These are phyloP conservation scores for Timandra comae DNA, from an alignment of 2,888 invertebrate genomes.

Conservation along the genomic window DNA sequence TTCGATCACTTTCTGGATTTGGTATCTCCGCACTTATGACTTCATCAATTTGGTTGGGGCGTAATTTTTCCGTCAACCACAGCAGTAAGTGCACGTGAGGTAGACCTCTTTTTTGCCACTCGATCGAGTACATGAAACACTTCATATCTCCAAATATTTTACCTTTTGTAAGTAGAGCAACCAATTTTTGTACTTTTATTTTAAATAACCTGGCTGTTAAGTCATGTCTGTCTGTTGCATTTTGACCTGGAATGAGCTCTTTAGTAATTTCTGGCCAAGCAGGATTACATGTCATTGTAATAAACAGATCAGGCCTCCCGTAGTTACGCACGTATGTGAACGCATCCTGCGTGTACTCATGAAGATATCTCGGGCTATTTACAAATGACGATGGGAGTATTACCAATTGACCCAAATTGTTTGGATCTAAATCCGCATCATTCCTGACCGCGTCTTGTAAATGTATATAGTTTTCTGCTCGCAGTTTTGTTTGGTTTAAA, in stretches of 20 bases:
- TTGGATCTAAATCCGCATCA: slow-evolving; percentile 8
- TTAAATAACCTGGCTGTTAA: slow-evolving; percentile 25
- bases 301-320: slow-evolving; percentile 25
- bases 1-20: slow-evolving; percentile 12
- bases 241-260: slow-evolving; percentile 21
- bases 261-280: background rate
- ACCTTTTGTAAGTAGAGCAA: slow-evolving; percentile 19
- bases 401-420: slow-evolving; percentile 11
- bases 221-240: slow-evolving; percentile 28
- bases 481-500: slow-evolving; percentile 21
- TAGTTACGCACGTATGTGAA: slow-evolving; percentile 29
- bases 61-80: too few relatives aligned
- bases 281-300: slow-evolving; percentile 20
- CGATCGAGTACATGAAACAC: too few relatives aligned
- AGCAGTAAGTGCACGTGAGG: too few relatives aligned
- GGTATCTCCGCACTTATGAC: slow-evolving; percentile 28
- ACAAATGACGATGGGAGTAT: slow-evolving; percentile 30
- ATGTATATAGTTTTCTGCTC: slow-evolving; percentile 14
- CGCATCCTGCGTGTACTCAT: slow-evolving; percentile 30
- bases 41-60: too few relatives aligned
- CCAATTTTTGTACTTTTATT: slow-evolving; percentile 24
- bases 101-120: too few relatives aligned
- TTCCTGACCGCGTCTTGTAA: slow-evolving; percentile 11
- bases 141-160: too few relatives aligned
- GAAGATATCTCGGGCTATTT: slow-evolving; percentile 28